Evolutionary conservation across 2,797 vertebrate species (phyloP), one percentile per base, ranked within the genome.

Genomic region (Astyanax mexicanus): DNA sequence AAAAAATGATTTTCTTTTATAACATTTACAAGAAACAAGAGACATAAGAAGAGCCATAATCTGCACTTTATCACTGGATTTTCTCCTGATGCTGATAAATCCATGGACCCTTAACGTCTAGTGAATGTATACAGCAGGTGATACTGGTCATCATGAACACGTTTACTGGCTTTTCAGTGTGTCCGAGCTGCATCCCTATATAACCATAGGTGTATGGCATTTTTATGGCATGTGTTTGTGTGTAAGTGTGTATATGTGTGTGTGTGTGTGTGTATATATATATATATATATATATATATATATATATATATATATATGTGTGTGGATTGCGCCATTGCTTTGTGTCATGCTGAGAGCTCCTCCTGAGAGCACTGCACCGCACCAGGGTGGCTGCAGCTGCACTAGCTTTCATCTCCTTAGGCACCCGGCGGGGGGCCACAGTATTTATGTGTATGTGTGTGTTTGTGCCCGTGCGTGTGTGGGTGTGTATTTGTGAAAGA

Each of bases 381-480:
- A 82, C 84, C 77, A 81, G 86, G 83, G 86, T 84, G 83, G 85
- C 83, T 86, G 74, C 84, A 88, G 85, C 79, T 81, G 75, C 71
- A 79, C 84, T 81, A 70, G 76, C 86, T 89, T 90, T 91, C 84
- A 90, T 90, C 77, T 83, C 83, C 72, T 83, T 69, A 78, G 84
- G 80, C 75, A 37, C 65, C 44, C 61, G 4, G 66, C 76, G 69
- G 77, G 86, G 74, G 55, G 76, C 45, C 72, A 62, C 68, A 79
- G 81, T 80, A 65, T 80, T 70, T 77, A 57, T 84, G 47, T 80
- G 77, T 76, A 66, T 80, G 32, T 38, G 44, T 80, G 75, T 79
- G 23, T 79, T 72, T 44, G 61, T 83, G 64, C 81, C 76, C 42
- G 57, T 71, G 74, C 80, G 73, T 73, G 62, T 35, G 19, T 25